A percentile compares a stretch with the other conserved stretches of the same genome.
These are phyloP conservation scores for Drosophila funebris DNA, from an alignment of 1,140 invertebrate genomes.

Conservation along the genomic window DNA sequence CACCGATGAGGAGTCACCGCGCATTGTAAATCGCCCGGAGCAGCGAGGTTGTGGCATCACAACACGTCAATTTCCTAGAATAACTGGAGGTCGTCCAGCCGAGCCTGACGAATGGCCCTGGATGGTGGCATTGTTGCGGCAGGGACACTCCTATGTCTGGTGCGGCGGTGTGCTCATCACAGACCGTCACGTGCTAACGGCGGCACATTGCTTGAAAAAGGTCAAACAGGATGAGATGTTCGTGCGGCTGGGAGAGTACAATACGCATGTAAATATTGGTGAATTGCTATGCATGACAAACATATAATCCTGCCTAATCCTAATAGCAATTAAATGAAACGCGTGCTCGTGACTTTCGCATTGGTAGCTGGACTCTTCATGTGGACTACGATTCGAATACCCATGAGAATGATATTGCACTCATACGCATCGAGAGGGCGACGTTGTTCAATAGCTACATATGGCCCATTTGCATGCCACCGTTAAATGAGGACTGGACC, in stretches of 20 bases:
- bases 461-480: slow-evolving; percentile 93
- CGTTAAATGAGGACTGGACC: slow-evolving; percentile 85
- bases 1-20: slow-evolving; percentile 31
- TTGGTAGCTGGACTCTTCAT: slow-evolving; percentile 87
- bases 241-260: slow-evolving; percentile 92
- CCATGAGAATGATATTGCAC: slow-evolving; percentile 92
- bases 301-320: not conserved
- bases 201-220: slow-evolving; percentile 91
- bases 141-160: slow-evolving; percentile 85
- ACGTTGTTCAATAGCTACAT: slow-evolving; percentile 91
- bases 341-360: slow-evolving; percentile 87
- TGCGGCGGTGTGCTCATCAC: slow-evolving; percentile 92
- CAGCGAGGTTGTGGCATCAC: slow-evolving; percentile 88
- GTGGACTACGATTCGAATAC: slow-evolving; percentile 86
- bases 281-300: not conserved
- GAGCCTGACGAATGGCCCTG: slow-evolving; percentile 91
- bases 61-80: slow-evolving; percentile 85
- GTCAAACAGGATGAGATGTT: slow-evolving; percentile 86
- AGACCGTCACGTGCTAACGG: slow-evolving; percentile 90
- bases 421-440: slow-evolving; percentile 88
- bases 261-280: slow-evolving; percentile 85
- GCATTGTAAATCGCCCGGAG: slow-evolving; percentile 68
- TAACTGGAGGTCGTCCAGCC: slow-evolving; percentile 87
- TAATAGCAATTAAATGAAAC: slow-evolving; percentile 85
- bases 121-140: slow-evolving; percentile 89